These are phyloP conservation scores for Grapholita molesta DNA, from an alignment of 1,140 invertebrate species.

Conservation along the genomic window DNA sequence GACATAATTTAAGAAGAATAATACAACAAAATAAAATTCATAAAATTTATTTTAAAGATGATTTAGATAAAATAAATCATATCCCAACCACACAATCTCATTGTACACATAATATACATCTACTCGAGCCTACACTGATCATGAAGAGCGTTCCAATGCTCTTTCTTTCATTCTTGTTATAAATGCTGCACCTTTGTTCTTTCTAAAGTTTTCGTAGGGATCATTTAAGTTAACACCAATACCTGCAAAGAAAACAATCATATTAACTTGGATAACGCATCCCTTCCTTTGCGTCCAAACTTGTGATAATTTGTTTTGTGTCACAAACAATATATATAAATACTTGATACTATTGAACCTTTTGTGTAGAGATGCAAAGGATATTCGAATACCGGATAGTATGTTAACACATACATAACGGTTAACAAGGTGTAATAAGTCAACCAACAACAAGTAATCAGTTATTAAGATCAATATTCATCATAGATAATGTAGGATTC, in stretches of 20 bases:
- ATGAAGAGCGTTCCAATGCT: slow-evolving; percentile 87
- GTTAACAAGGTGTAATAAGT: too few relatives aligned
- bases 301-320: too few relatives aligned
- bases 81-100: slow-evolving; percentile 60
- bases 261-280: not conserved
- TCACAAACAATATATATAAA: too few relatives aligned
- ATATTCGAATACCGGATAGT: too few relatives aligned
- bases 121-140: slow-evolving; percentile 41
- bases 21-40: slow-evolving; percentile 43
- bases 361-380: too few relatives aligned
- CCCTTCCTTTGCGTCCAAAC: too few relatives aligned
- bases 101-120: slow-evolving; percentile 66
- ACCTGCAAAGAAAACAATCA: slow-evolving; percentile 56
- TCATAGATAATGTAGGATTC: too few relatives aligned
- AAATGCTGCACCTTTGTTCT: slow-evolving; percentile 97
- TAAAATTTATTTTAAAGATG: slow-evolving; percentile 63
- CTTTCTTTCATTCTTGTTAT: slow-evolving; percentile 97
- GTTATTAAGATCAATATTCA: too few relatives aligned
- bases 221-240: slow-evolving; percentile 94
- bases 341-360: too few relatives aligned
- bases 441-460: too few relatives aligned
- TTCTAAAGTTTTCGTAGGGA: slow-evolving; percentile 98
- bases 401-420: too few relatives aligned
- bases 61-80: slow-evolving; percentile 75
- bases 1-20: too few relatives aligned